phyloP scores from a whole-genome alignment of 2,888 invertebrate species.

The Cheilosia soror region DNA sequence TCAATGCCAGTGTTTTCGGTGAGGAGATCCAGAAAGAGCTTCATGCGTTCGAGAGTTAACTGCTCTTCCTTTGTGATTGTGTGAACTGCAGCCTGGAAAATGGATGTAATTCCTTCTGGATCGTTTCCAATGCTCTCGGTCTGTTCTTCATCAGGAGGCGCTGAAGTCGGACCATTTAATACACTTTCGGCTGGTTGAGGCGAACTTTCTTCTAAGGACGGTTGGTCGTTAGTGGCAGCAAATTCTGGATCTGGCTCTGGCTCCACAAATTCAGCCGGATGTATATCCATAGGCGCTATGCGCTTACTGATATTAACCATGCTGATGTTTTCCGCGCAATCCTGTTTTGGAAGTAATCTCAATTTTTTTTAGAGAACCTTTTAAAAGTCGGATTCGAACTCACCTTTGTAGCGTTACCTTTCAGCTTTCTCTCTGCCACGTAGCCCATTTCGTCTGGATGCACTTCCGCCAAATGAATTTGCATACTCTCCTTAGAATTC shows the following conservation, averaged over 20 bases:
- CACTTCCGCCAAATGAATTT: slow-evolving; percentile 37
- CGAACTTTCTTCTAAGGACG: too few species aligned
- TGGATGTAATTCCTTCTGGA: not conserved
- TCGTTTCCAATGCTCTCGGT: not conserved
- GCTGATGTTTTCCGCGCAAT: slow-evolving; percentile 33
- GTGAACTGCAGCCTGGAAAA: not conserved
- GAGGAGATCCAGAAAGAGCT: slow-evolving; percentile 37
- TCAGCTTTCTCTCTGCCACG: slow-evolving; percentile 37
- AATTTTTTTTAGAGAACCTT: not conserved
- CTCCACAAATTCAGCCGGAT: not conserved
- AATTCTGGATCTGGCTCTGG: not conserved
- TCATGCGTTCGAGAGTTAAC: not conserved
- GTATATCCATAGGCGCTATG: not conserved
- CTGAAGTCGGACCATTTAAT: too few species aligned
- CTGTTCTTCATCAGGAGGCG: not conserved
- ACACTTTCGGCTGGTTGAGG: too few species aligned
- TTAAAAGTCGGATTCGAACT: slow-evolving; percentile 11
- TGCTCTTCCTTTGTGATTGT: slow-evolving; percentile 14
- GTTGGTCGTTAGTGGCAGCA: too few species aligned
- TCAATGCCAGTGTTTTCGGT: slow-evolving; percentile 49
- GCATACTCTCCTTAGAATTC: slow-evolving; percentile 5
- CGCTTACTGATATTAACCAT: not conserved
- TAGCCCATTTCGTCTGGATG: slow-evolving; percentile 58
- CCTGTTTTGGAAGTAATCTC: slow-evolving; percentile 20
- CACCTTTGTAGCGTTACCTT: not conserved